phyloP scores from a whole-genome alignment of 2,888 invertebrate species.

The Tolmerus cingulatus region DNA sequence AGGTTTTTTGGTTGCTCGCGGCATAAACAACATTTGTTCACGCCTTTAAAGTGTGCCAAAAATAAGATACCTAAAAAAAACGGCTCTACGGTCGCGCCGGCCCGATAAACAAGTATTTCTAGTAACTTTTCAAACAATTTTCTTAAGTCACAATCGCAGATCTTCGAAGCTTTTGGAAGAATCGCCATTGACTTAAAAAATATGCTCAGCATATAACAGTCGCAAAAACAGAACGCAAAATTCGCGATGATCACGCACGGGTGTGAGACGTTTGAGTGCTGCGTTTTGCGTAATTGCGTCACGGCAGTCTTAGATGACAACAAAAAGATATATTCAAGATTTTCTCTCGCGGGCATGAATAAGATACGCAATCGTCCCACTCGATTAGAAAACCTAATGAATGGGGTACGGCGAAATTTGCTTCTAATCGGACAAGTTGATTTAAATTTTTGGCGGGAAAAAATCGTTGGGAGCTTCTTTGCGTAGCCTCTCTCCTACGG shows the following conservation, averaged over 20 bases:
- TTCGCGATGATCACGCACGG: neutral
- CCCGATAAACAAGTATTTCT: neutral
- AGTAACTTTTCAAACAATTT: neutral
- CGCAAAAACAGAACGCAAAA: neutral
- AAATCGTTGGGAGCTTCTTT: neutral
- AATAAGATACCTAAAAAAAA: neutral
- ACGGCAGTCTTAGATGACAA: neutral
- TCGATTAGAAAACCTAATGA: neutral
- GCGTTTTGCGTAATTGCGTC: neutral
- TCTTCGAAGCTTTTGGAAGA: neutral
- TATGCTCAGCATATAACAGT: neutral
- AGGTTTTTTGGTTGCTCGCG: neutral
- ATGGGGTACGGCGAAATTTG: neutral
- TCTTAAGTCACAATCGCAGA: neutral
- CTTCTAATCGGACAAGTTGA: neutral
- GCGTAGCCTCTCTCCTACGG: neutral
- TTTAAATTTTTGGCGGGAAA: neutral
- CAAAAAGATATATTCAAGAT: neutral
- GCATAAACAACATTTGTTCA: slow-evolving; percentile 12
- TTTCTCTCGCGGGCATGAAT: neutral
- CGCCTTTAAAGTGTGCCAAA: slow-evolving; percentile 16
- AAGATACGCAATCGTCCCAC: neutral
- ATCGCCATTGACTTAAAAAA: neutral
- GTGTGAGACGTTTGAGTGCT: neutral
- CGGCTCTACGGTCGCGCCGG: neutral